Percentiles rank a stretch among this genome's conserved stretches.
phyloP scores from a whole-genome alignment of 2,797 vertebrate species.

The Gallinago stenura region DNA sequence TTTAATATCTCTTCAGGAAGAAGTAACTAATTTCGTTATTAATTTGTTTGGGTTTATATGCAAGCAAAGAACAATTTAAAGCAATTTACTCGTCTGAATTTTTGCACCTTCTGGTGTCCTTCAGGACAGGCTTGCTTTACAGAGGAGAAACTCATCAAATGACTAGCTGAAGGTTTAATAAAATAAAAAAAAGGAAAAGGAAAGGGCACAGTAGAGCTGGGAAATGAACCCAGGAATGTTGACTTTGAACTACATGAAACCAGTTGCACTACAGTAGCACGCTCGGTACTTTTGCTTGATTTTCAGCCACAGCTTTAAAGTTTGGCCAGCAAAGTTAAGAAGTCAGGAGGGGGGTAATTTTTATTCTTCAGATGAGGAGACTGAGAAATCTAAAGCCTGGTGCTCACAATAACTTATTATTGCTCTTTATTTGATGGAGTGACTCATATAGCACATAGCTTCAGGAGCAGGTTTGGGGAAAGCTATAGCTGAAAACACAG shows the following conservation, averaged over 20 bases:
- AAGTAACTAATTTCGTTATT: neutral
- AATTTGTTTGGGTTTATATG: neutral
- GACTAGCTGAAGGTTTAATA: neutral
- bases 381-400: slow-evolving; percentile 45
- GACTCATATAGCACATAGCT: slow-evolving; percentile 61
- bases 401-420: slow-evolving; percentile 69
- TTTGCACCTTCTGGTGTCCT: neutral
- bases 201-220: neutral
- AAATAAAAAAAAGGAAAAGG: neutral
- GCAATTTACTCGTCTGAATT: neutral
- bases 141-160: neutral
- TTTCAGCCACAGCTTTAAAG: slow-evolving; percentile 66
- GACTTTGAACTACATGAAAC: slow-evolving; percentile 61
- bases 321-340: slow-evolving; percentile 63
- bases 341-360: slow-evolving; percentile 65
- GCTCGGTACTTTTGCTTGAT: slow-evolving; percentile 32
- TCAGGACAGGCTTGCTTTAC: neutral
- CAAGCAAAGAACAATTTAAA: neutral
- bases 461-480: slow-evolving; percentile 48
- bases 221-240: slow-evolving; percentile 40
- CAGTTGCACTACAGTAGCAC: slow-evolving; percentile 26
- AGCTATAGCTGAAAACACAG: slow-evolving; percentile 54
- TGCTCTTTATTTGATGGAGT: slow-evolving; percentile 70
- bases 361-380: slow-evolving; percentile 56
- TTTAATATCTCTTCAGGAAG: neutral